A percentile compares a stretch with the other conserved stretches of the same genome.
Conservation (phyloP, 2,113 vertebrate genomes). For the Oncorhynchus nerka region DNA sequence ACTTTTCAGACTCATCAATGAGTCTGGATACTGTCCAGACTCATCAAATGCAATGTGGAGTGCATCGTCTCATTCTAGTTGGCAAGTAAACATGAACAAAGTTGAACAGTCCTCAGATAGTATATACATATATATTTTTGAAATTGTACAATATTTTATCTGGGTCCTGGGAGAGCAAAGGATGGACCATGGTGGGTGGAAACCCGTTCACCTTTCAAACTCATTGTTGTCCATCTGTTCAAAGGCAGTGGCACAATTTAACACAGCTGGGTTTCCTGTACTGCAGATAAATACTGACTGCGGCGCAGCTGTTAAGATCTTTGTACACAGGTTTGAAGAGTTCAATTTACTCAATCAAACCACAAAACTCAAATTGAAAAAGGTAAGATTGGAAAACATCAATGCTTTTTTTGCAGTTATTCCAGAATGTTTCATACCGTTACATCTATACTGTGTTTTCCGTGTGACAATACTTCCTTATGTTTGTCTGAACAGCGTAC, state of each 20-base stretch:
- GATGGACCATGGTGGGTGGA: conserved; percentile 22
- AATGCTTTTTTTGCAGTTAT: not conserved
- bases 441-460: not conserved
- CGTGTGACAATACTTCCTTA: conserved; percentile 19
- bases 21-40: conserved; percentile 39
- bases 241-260: conserved; percentile 8
- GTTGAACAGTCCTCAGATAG: conserved; percentile 44
- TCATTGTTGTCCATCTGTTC: not conserved
- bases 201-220: conserved; percentile 4
- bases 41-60: conserved; percentile 49
- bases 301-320: not conserved
- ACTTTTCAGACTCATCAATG: conserved; percentile 48
- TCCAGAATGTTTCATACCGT: conserved; percentile 57
- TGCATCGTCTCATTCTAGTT: conserved; percentile 56
- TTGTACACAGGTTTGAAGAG: not conserved
- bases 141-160: conserved; percentile 42
- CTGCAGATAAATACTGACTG: not conserved
- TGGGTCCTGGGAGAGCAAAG: conserved; percentile 25
- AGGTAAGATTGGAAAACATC: not conserved
- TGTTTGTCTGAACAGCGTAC: conserved; percentile 11
- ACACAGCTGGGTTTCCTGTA: not conserved
- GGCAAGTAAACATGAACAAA: conserved; percentile 67
- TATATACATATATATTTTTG: conserved; percentile 59
- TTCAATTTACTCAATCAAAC: not conserved
- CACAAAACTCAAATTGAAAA: not conserved